Base-by-base conservation (phyloP, 2,797 vertebrate genomes). In the Huso huso region DNA sequence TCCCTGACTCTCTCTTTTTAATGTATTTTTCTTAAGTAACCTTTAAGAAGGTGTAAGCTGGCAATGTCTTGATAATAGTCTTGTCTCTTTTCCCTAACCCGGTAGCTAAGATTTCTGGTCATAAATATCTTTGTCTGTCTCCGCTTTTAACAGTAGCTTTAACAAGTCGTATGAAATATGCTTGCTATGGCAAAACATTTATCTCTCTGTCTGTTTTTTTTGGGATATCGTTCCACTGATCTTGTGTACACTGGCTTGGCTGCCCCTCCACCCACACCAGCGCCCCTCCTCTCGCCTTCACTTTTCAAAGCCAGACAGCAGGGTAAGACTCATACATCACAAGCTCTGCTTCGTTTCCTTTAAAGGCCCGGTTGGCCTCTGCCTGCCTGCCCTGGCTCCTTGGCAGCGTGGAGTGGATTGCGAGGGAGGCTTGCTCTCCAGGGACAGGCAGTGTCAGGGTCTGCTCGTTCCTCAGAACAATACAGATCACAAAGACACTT, bases 51-150 rank as follows among this genome's bases (percentile, higher is more conserved):
- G 8, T 53, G 51, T 11, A 53, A 53, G 52, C 52, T 52, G 51
- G n/a, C 23, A 48, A 49, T 59, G 66, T 48, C 63, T 49, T 63
- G 48, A 48, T 49, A 48, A 37, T 9, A 18, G n/a, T 59, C 48
- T 68, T 23, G 58, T 51, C 51, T 61, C 61, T 49, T 18, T 49
- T 1, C 49, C 15, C 57, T 62, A 61, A 55, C 37, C 15, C 61
- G 15, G 62, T 63, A 65, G 61, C 67, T 37, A 57, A 61, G 63
- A 67, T 53, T 70, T 51, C 58, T 67, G 67, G 65, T 66, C 49
- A 62, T 37, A 3, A 37, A 37, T 37, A 37, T 37, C 37, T 37
- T 37, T 4, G 37, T 37, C 37, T 37, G 37, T 37, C 37, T 37
- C 37, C 5, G 37, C 37, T 37, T 37, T 37, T 37, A 37, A 37